A percentile compares a stretch with the other conserved stretches of the same genome.
Evolutionary conservation across 1,140 invertebrate species (phyloP).

Genomic region (Liolophura sinensis): DNA sequence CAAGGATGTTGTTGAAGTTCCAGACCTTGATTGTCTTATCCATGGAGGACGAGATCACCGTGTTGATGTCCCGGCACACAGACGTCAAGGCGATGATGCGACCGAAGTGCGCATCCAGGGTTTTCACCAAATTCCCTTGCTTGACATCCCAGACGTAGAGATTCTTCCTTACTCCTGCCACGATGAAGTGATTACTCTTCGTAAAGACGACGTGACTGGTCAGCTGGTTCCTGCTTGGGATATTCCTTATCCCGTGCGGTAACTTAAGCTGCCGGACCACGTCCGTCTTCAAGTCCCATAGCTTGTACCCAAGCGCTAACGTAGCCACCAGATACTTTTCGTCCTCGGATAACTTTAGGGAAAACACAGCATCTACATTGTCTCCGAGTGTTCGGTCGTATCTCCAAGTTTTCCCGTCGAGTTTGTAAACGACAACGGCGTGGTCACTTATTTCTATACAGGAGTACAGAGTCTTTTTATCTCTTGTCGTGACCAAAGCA

Average conservation of each 20-base stretch:
- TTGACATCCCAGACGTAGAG: constrained; percentile 91
- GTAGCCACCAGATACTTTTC: constrained; percentile 82
- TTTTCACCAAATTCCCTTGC: constrained; percentile 76
- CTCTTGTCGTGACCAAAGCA: constrained; percentile 63
- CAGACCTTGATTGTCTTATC: constrained; percentile 98
- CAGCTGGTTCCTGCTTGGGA: constrained; percentile 73
- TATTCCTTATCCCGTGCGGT: constrained; percentile 89
- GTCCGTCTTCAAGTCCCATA: constrained; percentile 59
- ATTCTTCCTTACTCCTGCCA: constrained; percentile 93
- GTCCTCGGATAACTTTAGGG: constrained; percentile 79
- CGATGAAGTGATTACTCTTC: constrained; percentile 85
- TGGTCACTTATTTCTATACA: constrained; percentile 59
- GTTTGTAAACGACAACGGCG: constrained; percentile 50
- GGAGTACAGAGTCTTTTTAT: constrained; percentile 48
- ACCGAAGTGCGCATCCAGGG: constrained; percentile 95
- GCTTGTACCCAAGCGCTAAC: constrained; percentile 75
- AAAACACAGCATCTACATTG: constrained; percentile 67
- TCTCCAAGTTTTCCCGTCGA: constrained; percentile 52
- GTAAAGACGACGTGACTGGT: constrained; percentile 75
- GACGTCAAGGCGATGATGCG: constrained; percentile 88
- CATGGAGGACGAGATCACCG: constrained; percentile 93
- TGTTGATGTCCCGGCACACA: constrained; percentile 84
- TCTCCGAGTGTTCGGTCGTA: constrained; percentile 56
- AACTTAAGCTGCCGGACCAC: constrained; percentile 71
- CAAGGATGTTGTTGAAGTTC: constrained; percentile 99